Conservation (phyloP, 1,140 invertebrate genomes). For the Dreissena rostriformis region DNA sequence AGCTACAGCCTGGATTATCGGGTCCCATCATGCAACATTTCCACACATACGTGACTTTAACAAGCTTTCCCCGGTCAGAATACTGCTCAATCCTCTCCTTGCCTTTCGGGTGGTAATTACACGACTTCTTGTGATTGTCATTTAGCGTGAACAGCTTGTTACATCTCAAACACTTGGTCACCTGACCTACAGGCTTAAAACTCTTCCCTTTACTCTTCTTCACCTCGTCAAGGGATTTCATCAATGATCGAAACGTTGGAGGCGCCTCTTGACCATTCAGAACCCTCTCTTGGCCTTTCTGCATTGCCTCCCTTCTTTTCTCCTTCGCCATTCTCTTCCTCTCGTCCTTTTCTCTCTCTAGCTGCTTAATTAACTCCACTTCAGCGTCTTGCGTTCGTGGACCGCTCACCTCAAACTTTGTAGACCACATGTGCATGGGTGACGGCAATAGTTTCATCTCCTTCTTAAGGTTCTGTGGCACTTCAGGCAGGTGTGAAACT, state of each 20-base stretch:
- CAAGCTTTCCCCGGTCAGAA: constrained; percentile 67
- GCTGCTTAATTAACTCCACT: constrained; percentile 34
- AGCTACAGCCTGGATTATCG: constrained; percentile 73
- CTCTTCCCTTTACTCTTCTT: constrained; percentile 45
- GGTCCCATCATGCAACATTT: constrained; percentile 74
- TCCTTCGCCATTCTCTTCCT: constrained; percentile 45
- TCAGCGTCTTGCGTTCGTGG: constrained; percentile 52
- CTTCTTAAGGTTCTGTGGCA: constrained; percentile 47
- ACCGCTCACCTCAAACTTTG: constrained; percentile 57
- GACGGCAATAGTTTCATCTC: constrained; percentile 47
- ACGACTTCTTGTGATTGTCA: constrained; percentile 78
- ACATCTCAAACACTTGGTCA: constrained; percentile 80
- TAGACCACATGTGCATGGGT: constrained; percentile 43
- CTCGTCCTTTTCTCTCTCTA: constrained; percentile 46
- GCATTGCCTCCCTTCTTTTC: constrained; percentile 42
- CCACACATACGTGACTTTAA: constrained; percentile 72
- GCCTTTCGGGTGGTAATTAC: constrained; percentile 74
- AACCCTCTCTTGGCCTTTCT: constrained; percentile 24
- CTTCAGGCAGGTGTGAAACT: constrained; percentile 29
- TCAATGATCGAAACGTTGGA: constrained; percentile 57
- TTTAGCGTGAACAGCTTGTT: constrained; percentile 73
- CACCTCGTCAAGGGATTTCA: constrained; percentile 63
- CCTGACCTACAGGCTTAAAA: constrained; percentile 85
- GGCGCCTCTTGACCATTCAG: constrained; percentile 29
- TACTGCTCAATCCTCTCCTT: constrained; percentile 75